A percentile compares a stretch with the other conserved stretches of the same genome.
Evolutionary conservation across 2,797 vertebrate species (phyloP).

Genomic region (Epinephelus awoara): DNA sequence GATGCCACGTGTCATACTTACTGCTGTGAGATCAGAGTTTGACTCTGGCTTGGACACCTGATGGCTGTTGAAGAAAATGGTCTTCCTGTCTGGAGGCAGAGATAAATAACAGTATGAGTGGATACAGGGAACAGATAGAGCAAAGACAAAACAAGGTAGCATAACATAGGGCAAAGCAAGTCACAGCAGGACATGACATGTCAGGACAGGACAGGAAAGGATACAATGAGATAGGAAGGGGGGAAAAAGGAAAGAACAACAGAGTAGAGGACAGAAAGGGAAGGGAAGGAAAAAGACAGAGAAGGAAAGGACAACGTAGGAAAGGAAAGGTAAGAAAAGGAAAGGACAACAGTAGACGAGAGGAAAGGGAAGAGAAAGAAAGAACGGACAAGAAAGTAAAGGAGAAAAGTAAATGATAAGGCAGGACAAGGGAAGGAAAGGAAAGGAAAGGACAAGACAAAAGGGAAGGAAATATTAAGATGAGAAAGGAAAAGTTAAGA

Average conservation of each 20-base stretch:
- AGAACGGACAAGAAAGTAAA: no score
- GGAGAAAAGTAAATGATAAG: no score
- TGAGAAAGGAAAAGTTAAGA: no score
- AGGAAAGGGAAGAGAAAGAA: neutral
- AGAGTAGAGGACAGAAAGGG: neutral
- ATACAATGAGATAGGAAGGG: neutral
- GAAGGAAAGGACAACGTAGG: neutral
- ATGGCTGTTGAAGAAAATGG: conserved; percentile 88
- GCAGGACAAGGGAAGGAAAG: no score
- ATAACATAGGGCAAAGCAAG: neutral
- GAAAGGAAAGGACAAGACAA: no score
- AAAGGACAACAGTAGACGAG: neutral
- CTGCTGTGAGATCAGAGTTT: conserved; percentile 83
- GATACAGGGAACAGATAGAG: neutral
- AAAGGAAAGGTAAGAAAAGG: no score
- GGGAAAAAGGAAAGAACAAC: neutral
- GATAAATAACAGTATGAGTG: neutral
- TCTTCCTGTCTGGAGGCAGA: conserved; percentile 79
- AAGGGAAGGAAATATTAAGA: no score
- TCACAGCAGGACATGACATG: neutral
- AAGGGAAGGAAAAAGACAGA: no score
- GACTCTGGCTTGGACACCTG: conserved; percentile 88
- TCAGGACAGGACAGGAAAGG: neutral
- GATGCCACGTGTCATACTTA: conserved; percentile 53
- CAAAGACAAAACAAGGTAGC: neutral